A percentile compares a stretch with the other conserved stretches of the same genome.
Evolutionary conservation across 2,797 vertebrate genomes (phyloP).

Genomic region (Alca torda): DNA sequence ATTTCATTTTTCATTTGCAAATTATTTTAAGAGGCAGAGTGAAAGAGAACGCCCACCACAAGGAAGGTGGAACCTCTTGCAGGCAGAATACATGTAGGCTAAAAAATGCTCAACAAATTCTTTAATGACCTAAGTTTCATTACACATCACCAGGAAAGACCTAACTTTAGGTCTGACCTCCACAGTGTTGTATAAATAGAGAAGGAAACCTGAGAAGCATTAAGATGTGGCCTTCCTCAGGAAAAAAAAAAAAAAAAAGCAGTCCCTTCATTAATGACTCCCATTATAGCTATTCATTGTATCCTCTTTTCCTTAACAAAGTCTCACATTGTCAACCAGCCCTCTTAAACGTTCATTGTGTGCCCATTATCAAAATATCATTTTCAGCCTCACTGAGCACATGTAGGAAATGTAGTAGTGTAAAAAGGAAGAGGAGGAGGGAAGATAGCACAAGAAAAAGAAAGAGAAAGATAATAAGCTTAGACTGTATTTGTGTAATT

Average conservation of each 20-base stretch:
- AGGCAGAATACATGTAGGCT: not conserved
- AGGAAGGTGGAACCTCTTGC: not conserved
- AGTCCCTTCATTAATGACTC: conserved; percentile 72
- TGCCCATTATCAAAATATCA: conserved; percentile 81
- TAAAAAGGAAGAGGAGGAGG: conserved; percentile 59
- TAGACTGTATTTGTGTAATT: conserved; percentile 77
- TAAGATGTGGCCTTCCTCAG: conserved; percentile 44
- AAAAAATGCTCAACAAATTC: not conserved
- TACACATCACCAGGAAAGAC: conserved; percentile 32
- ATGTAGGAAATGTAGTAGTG: conserved; percentile 76
- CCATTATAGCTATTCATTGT: conserved; percentile 77
- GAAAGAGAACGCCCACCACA: not conserved
- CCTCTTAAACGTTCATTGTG: conserved; percentile 74
- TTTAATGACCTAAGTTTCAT: conserved; percentile 6
- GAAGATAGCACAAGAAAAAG: not conserved
- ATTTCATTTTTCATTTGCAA: not conserved
- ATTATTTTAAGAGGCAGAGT: not conserved
- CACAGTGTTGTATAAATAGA: conserved; percentile 71
- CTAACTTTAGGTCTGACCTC: conserved; percentile 62
- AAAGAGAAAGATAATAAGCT: conserved; percentile 69
- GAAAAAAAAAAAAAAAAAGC: conserved; percentile 51
- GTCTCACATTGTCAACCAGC: conserved; percentile 75
- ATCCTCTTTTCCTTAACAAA: conserved; percentile 77
- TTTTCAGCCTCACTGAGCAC: conserved; percentile 80
- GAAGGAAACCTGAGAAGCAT: conserved; percentile 71